Conservation (phyloP, 2,113 vertebrate species). For the Dolichallabes microphthalmus region DNA sequence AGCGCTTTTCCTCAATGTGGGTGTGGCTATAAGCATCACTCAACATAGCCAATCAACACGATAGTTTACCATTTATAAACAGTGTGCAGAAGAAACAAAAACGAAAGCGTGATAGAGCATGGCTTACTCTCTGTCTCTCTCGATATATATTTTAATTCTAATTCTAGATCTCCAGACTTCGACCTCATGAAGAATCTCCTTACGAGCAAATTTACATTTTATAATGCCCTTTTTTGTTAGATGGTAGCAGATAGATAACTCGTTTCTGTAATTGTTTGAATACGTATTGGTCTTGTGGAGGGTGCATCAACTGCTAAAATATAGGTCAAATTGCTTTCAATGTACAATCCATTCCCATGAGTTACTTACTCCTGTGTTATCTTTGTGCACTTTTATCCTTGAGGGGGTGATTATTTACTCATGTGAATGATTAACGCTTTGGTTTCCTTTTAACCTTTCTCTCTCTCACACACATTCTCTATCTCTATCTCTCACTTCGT, state of each 20-base stretch:
- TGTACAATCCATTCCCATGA: neutral
- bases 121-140: too few species aligned
- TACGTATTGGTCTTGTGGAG: neutral
- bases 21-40: too few species aligned
- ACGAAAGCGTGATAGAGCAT: too few species aligned
- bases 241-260: neutral
- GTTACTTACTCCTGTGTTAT: conserved; percentile 21
- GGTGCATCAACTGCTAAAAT: neutral
- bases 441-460: neutral
- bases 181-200: too few species aligned
- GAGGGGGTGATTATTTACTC: conserved; percentile 58
- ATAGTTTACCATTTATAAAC: too few species aligned
- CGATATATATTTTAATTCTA: too few species aligned
- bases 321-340: neutral
- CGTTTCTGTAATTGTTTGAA: neutral
- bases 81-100: too few species aligned
- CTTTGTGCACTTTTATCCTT: conserved; percentile 64
- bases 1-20: too few species aligned
- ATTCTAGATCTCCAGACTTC: too few species aligned
- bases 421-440: conserved; percentile 70
- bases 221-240: neutral
- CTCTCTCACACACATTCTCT: neutral
- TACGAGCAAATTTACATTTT: too few species aligned
- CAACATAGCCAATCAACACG: too few species aligned
- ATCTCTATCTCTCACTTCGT: neutral